Evolutionary conservation across 23 tunicate species (phyloP), one percentile per base, ranked within the genome.

Genomic region (Clavelina lepadiformis): DNA sequence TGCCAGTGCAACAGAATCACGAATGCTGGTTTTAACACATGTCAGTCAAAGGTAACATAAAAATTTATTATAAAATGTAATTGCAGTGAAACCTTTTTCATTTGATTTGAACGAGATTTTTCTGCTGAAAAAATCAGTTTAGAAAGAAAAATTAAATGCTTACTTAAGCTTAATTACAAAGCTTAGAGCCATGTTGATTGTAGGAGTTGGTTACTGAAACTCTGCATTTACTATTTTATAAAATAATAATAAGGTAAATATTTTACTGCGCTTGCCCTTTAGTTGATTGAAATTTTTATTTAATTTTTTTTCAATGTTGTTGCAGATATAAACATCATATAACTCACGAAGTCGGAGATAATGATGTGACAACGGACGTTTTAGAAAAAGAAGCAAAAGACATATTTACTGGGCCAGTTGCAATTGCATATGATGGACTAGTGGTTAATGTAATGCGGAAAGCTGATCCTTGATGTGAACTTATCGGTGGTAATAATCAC

Each of bases 41-140:
- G 56, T 81, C 27, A 89, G 97, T 72, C 97, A 89, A 63, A 68
- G 79, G 78, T 80, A 56, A 50, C n/a, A n/a, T n/a, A n/a, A n/a
- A n/a, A n/a, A n/a, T n/a, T n/a, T n/a, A n/a, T n/a, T n/a, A n/a
- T n/a, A n/a, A n/a, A n/a, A n/a, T n/a, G n/a, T n/a, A n/a, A n/a
- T n/a, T n/a, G n/a, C n/a, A n/a, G n/a, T n/a, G n/a, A n/a, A n/a
- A n/a, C n/a, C n/a, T n/a, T n/a, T n/a, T n/a, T n/a, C n/a, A n/a
- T n/a, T n/a, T n/a, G n/a, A n/a, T n/a, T n/a, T n/a, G n/a, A n/a
- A n/a, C n/a, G n/a, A n/a, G n/a, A n/a, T n/a, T n/a, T n/a, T n/a
- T n/a, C n/a, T n/a, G n/a, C n/a, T n/a, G n/a, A n/a, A n/a, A n/a
- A n/a, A n/a, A n/a, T n/a, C n/a, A n/a, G n/a, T n/a, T n/a, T n/a